These are phyloP conservation scores for Anhinga anhinga DNA, from an alignment of 2,113 vertebrate species.

Conservation along the genomic window DNA sequence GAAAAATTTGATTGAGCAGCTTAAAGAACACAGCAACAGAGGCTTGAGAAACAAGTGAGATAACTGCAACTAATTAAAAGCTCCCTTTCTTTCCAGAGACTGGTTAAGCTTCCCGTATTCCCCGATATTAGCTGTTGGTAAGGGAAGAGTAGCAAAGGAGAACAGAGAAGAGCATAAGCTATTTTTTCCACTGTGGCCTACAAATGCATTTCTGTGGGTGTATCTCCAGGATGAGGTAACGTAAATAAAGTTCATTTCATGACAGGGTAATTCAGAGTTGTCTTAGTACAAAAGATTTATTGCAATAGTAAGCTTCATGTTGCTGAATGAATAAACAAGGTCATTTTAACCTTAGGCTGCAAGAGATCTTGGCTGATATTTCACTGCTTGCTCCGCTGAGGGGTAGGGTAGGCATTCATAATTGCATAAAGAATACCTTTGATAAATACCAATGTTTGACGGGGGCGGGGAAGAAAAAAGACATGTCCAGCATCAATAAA, in stretches of 20 bases:
- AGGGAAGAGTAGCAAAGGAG: not conserved
- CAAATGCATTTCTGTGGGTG: not conserved
- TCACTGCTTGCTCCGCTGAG: not conserved
- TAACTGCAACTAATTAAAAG: not conserved
- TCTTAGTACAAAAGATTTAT: not conserved
- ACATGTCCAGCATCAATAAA: not conserved
- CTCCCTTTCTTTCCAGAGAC: not conserved
- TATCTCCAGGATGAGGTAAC: not conserved
- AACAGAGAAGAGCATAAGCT: not conserved
- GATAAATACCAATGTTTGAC: not conserved
- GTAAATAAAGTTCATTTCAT: not conserved
- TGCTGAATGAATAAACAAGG: not conserved
- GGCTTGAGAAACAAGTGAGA: not conserved
- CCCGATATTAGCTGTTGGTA: not conserved
- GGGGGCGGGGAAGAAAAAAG: not conserved
- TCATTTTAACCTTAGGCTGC: not conserved
- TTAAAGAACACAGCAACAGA: not conserved
- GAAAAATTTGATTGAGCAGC: not conserved
- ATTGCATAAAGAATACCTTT: not conserved
- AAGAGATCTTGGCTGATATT: not conserved
- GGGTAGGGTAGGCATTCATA: not conserved
- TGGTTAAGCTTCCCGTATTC: not conserved
- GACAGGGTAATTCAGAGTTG: not conserved
- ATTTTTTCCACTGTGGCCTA: not conserved
- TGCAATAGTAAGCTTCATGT: not conserved